Conservation (phyloP, 1,140 invertebrate species). For the Trypoxylus dichotomus region DNA sequence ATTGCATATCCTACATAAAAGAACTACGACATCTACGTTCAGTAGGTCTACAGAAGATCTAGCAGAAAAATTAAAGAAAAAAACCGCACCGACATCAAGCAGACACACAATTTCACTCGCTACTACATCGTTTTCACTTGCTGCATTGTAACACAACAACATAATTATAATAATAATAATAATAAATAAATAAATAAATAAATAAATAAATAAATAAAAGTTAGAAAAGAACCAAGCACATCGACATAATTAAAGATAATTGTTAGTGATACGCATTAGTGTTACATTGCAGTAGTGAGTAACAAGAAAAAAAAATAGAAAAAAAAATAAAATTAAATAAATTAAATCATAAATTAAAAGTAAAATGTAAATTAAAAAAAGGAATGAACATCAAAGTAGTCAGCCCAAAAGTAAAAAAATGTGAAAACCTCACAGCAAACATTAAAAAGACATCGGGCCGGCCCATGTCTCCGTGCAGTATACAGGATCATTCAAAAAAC, state of each 20-base stretch:
- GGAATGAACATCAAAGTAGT: conserved; percentile 48
- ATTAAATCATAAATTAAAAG: conserved; percentile 35
- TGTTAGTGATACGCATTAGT: conserved; percentile 41
- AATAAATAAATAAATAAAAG: neutral
- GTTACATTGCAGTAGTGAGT: conserved; percentile 54
- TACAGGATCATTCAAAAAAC: conserved; percentile 12
- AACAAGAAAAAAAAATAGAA: conserved; percentile 9
- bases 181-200: neutral
- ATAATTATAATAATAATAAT: conserved; percentile 35
- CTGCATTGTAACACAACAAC: conserved; percentile 52
- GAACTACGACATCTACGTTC: neutral
- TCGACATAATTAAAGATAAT: conserved; percentile 41
- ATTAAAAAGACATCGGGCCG: conserved; percentile 45
- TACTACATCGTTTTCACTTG: conserved; percentile 45
- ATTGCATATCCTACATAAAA: neutral
- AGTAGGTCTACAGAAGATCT: neutral
- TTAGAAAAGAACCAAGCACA: conserved; percentile 46
- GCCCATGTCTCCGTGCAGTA: conserved; percentile 41
- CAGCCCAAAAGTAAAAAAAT: conserved; percentile 49
- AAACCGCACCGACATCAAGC: conserved; percentile 28
- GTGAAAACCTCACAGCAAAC: conserved; percentile 53
- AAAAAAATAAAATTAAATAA: conserved; percentile 16
- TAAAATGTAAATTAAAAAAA: conserved; percentile 42
- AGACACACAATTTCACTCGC: conserved; percentile 44
- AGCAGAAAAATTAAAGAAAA: conserved; percentile 15